phyloP scores from a whole-genome alignment of 2,113 vertebrate species.

The Oenanthe oenanthe region DNA sequence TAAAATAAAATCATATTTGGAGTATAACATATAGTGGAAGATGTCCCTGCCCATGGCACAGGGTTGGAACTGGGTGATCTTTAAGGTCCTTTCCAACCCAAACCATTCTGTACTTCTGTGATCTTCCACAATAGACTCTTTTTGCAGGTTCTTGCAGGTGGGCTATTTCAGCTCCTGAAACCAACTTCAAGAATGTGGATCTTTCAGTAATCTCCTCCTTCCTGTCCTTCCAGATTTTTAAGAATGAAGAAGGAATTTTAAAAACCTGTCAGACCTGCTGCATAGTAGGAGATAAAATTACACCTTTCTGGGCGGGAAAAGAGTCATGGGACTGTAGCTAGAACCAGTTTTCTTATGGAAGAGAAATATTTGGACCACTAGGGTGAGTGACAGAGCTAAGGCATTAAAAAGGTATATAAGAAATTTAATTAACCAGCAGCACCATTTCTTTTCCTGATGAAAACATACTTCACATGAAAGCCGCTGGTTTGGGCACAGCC shows the following conservation, averaged over 20 bases:
- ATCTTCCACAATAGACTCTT: neutral
- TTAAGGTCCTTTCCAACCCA: neutral
- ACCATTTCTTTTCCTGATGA: neutral
- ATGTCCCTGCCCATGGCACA: neutral
- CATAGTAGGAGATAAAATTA: neutral
- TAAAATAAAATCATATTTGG: neutral
- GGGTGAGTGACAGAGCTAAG: neutral
- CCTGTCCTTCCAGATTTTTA: neutral
- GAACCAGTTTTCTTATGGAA: neutral
- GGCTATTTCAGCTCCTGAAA: neutral
- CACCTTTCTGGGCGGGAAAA: neutral
- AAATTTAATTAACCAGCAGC: neutral
- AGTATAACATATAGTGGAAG: neutral
- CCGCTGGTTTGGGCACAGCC: neutral
- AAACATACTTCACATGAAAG: neutral
- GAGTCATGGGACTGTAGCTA: neutral
- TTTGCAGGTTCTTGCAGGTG: neutral
- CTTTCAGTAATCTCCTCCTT: neutral
- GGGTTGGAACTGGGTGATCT: neutral
- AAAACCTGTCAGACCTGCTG: neutral
- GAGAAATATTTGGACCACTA: neutral
- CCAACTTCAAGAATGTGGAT: neutral
- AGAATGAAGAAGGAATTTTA: neutral
- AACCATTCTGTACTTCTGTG: neutral
- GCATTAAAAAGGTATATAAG: neutral